These are phyloP conservation scores for Schrankia costaestrigalis DNA, from an alignment of 2,888 invertebrate genomes.

Conservation along the genomic window DNA sequence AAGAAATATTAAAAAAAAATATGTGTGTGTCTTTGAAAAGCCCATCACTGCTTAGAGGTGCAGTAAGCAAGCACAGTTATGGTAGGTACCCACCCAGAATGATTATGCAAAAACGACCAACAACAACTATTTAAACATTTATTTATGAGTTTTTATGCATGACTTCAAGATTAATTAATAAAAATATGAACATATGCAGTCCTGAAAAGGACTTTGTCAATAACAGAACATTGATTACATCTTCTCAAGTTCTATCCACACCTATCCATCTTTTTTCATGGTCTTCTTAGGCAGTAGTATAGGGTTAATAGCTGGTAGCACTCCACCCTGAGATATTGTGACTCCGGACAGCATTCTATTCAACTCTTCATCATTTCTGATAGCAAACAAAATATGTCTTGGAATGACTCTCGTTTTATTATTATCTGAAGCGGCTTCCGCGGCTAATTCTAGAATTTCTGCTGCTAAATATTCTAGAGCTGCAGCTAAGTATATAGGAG, in stretches of 20 bases:
- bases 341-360: constrained; percentile 48
- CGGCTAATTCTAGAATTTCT: constrained; percentile 83
- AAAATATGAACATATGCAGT: constrained; percentile 42
- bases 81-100: too few relatives aligned
- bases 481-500: constrained; percentile 78
- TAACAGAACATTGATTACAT: too few relatives aligned
- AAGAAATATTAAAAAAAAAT: too few relatives aligned
- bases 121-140: too few relatives aligned
- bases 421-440: constrained; percentile 83
- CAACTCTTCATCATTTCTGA: constrained; percentile 58
- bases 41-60: too few relatives aligned
- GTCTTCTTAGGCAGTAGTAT: constrained; percentile 58
- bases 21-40: too few relatives aligned
- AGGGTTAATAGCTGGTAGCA: constrained; percentile 49
- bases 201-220: constrained; percentile 75
- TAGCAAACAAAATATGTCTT: constrained; percentile 53
- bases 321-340: constrained; percentile 54
- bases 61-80: too few relatives aligned
- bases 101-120: too few relatives aligned
- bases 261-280: constrained; percentile 35
- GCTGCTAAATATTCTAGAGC: constrained; percentile 84
- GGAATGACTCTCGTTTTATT: constrained; percentile 79
- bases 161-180: background rate
- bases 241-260: too few relatives aligned
- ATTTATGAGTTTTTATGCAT: too few relatives aligned